Base-by-base conservation (phyloP, 2,797 vertebrate species). In the Centroberyx gerrardi region DNA sequence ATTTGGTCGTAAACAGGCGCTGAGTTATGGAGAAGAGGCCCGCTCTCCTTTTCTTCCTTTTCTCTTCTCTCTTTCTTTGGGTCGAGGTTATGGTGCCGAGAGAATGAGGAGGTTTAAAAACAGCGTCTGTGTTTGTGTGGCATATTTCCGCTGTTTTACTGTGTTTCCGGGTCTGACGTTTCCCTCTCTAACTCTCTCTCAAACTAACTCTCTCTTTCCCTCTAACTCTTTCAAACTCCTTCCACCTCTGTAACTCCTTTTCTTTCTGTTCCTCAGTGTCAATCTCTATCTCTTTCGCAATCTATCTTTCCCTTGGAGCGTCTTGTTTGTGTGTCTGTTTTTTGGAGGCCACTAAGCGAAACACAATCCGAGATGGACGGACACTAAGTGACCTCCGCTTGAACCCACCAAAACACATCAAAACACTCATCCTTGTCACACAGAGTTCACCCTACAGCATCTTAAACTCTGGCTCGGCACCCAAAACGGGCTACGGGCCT, bases 21-120 rank as follows among this genome's bases (percentile, higher is more conserved):
- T 84, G 81, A 90, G 79, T 89, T 86, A 89, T 69, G 71, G 33
- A 6, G 54, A 62, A 56, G 84, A 79, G 78, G 88, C 85, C 72
- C 0, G 18, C 58, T 10, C 31, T 65, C n/a, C 14, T 54, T 74
- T 63, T n/a, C 55, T 71, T 52, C 36, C 71, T 81, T 49, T 69
- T 53, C 49, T 65, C 13, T 60, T 48, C 52, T 13, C 65, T 63
- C 48, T 59, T 52, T 56, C 22, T 22, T 22, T 22, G 22, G 31
- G 66, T 59, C 8, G 14, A 63, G 31, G 51, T 74, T 78, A 58
- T 12, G 18, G 67, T 3, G n/a, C 2, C 51, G n/a, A 46, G 46
- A 56, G 67, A 75, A 65, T 0, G 44, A 66, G 14, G 31, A 14
- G 13, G 22, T 62, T 6, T 10, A 29, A 29, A 56, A 62, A 8